Evolutionary conservation across 64 coral and sea anemone species (phyloP), one percentile per base, ranked within the genome.

Genomic region (Montipora cactus): DNA sequence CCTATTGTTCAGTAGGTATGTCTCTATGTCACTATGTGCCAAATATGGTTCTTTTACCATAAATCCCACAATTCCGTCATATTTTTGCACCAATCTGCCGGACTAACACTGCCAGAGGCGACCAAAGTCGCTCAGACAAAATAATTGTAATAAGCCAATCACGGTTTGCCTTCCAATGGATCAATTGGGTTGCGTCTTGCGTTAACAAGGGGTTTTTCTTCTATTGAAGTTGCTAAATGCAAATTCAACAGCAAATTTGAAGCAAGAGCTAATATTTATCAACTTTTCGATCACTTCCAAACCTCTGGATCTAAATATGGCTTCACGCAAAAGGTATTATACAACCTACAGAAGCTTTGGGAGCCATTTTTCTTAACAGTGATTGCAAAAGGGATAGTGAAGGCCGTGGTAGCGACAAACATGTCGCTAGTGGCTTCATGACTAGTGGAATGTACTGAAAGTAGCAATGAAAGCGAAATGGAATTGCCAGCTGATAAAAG

Each of bases 341-440:
- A 83, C 69, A 37, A 57, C 13, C 15, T 92, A 67, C 81, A 84
- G 90, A 92, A 81, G 66, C 74, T 92, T 64, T 91, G 90, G 90
- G 75, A 16, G 68, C 90, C 71, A 20, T 92, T 92, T 82, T 92
- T 82, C 79, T 71, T 72, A 67, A 92, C 23, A 51, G 81, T 81
- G 67, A 57, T 23, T 81, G 37, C 14, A 66, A 67, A 67, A 83
- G 52, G 52, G 52, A 55, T 55, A 55, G 52, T 83, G 47, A 69
- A 48, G 78, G 80, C 3, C 8, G 68, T 80, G 28, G 49, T 71
- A 80, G 64, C 50, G 78, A 76, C 58, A 19, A 61, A 64, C 58
- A 50, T 89, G 87, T 78, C 11, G 79, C 52, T 55, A 55, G 52
- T 10, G 52, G 9, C 5, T 5, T 55, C 52, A 91, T 76, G 89